A percentile compares a stretch with the other conserved stretches of the same genome.
Conservation (phyloP, 2,888 invertebrate species). For the Chloroclysta siterata region DNA sequence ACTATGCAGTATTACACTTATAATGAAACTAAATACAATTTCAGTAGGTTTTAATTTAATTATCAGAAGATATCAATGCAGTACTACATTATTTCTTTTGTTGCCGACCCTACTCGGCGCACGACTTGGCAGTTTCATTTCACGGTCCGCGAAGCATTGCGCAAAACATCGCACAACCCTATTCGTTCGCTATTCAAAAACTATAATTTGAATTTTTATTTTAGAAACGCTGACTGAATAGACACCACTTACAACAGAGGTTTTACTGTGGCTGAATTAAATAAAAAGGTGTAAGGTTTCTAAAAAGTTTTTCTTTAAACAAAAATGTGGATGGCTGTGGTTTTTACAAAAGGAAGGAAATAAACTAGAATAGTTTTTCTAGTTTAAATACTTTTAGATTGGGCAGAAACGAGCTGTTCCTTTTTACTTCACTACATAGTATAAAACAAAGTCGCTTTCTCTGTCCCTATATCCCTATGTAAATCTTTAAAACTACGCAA, state of each 20-base stretch:
- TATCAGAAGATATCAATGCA: constrained; percentile 16
- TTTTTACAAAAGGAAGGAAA: neutral
- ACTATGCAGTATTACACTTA: no score
- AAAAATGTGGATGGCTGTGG: neutral
- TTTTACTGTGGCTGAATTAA: constrained; percentile 10
- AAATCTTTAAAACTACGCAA: no score
- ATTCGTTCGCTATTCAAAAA: constrained; percentile 37
- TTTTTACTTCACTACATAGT: no score
- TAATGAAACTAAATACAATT: no score
- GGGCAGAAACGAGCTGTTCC: neutral
- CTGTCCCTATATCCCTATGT: no score
- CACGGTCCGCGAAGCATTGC: constrained; percentile 52
- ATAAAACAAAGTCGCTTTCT: no score
- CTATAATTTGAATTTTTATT: constrained; percentile 31
- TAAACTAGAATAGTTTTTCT: no score
- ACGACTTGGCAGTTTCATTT: constrained; percentile 54
- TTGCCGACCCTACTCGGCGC: constrained; percentile 38
- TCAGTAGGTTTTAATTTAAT: neutral
- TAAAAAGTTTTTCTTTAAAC: neutral
- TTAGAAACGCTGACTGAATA: constrained; percentile 20
- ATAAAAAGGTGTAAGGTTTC: neutral
- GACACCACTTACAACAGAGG: constrained; percentile 9
- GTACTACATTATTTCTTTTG: constrained; percentile 19
- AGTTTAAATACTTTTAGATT: neutral
- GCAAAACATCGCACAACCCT: constrained; percentile 53